Percentiles rank a stretch among this genome's conserved stretches.
These are phyloP conservation scores for Drosophila cognata DNA, from an alignment of 2,888 invertebrate species.

Conservation along the genomic window DNA sequence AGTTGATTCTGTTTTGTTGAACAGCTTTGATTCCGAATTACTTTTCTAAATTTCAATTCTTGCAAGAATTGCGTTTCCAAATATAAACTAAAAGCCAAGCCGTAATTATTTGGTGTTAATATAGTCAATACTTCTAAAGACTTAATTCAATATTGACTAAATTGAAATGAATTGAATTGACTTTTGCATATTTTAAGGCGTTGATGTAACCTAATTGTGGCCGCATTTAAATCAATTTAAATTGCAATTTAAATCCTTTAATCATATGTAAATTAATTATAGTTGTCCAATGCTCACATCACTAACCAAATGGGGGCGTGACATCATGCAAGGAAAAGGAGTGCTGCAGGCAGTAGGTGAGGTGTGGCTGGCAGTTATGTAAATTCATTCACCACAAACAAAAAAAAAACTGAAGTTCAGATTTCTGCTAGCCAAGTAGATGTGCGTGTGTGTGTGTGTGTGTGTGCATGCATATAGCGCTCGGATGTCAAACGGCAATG, in stretches of 20 bases:
- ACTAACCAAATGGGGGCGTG: neutral
- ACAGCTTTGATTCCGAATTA: neutral
- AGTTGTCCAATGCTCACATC: slow-evolving; percentile 52
- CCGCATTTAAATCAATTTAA: slow-evolving; percentile 64
- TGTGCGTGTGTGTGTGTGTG: slow-evolving; percentile 12
- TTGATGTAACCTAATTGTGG: slow-evolving; percentile 20
- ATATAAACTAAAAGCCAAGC: neutral
- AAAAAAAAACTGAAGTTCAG: slow-evolving; percentile 63
- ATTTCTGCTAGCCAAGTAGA: slow-evolving; percentile 60
- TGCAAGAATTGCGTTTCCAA: neutral
- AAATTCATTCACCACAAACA: slow-evolving; percentile 73
- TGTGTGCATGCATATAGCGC: slow-evolving; percentile 4
- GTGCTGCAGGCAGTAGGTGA: neutral
- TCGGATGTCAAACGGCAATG: slow-evolving; percentile 44
- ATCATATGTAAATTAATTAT: slow-evolving; percentile 81
- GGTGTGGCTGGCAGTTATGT: slow-evolving; percentile 36
- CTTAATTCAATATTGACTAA: neutral
- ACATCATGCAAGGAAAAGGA: neutral
- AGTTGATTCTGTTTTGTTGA: too few species aligned
- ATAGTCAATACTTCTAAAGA: neutral
- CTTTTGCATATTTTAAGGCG: slow-evolving; percentile 27
- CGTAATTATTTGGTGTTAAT: neutral
- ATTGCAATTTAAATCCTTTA: slow-evolving; percentile 73
- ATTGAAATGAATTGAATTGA: slow-evolving; percentile 20
- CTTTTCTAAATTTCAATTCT: neutral